These are phyloP conservation scores for Hoplostethus mediterraneus DNA, from an alignment of 2,797 vertebrate genomes.

Conservation along the genomic window DNA sequence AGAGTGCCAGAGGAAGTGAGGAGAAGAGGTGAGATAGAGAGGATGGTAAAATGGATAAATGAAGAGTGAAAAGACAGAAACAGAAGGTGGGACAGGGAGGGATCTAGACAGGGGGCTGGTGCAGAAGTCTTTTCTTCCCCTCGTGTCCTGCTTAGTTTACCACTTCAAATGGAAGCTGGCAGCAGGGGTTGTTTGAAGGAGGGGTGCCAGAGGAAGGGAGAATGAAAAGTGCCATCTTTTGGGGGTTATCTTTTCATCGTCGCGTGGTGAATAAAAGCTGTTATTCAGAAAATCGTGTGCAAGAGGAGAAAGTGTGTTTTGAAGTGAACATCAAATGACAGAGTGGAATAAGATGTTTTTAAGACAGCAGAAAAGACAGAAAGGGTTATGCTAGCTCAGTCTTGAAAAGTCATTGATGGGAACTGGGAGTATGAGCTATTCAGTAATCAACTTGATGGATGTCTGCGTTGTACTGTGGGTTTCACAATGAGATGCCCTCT, in stretches of 20 bases:
- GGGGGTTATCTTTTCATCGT: conserved; percentile 34
- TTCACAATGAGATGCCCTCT: conserved; percentile 40
- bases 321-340: conserved; percentile 38
- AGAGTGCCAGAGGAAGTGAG: conserved; percentile 52
- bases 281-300: conserved; percentile 1
- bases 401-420: conserved; percentile 35
- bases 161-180: conserved; percentile 66
- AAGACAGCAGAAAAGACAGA: conserved; percentile 33
- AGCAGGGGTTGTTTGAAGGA: conserved; percentile 56
- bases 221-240: conserved; percentile 52
- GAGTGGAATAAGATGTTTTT: conserved; percentile 28
- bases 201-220: conserved; percentile 18
- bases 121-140: conserved; percentile 19
- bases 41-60: conserved; percentile 22
- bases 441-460: conserved; percentile 69
- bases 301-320: conserved; percentile 19
- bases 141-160: conserved; percentile 47
- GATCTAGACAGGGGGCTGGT: neutral
- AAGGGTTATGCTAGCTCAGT: conserved; percentile 54
- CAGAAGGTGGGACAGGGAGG: conserved; percentile 23
- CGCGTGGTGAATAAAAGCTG: conserved; percentile 43
- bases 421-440: conserved; percentile 66
- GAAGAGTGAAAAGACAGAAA: neutral
- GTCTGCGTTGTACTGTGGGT: conserved; percentile 25
- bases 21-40: conserved; percentile 18